Evolutionary conservation across 1,140 invertebrate species (phyloP).

Genomic region (Leptinotarsa defecta): DNA sequence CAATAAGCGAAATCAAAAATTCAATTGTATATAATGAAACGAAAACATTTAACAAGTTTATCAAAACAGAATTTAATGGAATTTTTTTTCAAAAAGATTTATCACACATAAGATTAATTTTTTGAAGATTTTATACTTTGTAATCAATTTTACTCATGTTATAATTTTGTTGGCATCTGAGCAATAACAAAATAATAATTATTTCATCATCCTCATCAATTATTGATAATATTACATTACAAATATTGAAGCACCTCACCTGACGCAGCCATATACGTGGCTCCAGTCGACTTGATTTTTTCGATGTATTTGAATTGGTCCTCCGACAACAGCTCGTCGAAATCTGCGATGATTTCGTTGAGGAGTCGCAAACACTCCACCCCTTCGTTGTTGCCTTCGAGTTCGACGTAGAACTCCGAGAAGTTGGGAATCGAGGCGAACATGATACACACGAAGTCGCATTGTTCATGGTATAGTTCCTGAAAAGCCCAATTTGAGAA

Average conservation of each 20-base stretch:
- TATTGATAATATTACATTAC: background rate
- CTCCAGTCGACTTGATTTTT: conserved; percentile 96
- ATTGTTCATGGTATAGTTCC: conserved; percentile 95
- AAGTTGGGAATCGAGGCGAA: conserved; percentile 94
- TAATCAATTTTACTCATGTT: no score
- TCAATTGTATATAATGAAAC: no score
- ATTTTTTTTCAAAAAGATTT: no score
- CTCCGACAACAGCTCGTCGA: conserved; percentile 88
- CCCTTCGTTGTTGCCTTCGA: conserved; percentile 93
- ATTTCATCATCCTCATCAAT: no score
- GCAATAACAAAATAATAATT: no score
- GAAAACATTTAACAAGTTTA: no score
- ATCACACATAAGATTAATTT: no score
- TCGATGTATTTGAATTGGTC: conserved; percentile 89
- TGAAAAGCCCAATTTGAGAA: conserved; percentile 51
- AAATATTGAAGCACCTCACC: conserved; percentile 60
- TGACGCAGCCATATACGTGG: conserved; percentile 96
- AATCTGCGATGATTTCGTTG: conserved; percentile 97
- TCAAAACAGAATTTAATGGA: no score
- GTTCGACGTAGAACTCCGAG: conserved; percentile 94
- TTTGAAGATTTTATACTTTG: no score
- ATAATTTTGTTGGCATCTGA: no score
- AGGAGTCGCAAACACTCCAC: conserved; percentile 91
- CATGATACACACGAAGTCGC: conserved; percentile 92
- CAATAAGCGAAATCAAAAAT: no score